Evolutionary conservation across 2,888 invertebrate genomes (phyloP).

Genomic region (Clostera curtula): DNA sequence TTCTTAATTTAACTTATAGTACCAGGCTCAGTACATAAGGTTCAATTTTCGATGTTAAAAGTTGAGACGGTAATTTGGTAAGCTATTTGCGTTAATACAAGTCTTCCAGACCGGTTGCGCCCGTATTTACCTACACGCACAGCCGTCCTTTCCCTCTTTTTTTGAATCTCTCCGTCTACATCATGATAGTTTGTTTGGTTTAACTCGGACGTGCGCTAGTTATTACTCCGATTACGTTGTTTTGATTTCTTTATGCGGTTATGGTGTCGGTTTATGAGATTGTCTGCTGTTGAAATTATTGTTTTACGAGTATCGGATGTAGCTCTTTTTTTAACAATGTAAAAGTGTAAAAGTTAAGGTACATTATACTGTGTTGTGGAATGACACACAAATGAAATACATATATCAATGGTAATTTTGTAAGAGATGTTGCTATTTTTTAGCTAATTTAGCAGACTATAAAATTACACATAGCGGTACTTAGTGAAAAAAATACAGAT

Average conservation of each 20-base stretch:
- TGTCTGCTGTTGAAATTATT: constrained; percentile 14
- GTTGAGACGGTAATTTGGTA: constrained; percentile 40
- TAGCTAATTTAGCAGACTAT: too few species aligned
- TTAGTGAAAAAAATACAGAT: too few species aligned
- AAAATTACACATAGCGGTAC: too few species aligned
- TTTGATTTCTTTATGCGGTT: constrained; percentile 12
- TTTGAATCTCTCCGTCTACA: constrained; percentile 20
- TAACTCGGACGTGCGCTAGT: constrained; percentile 31
- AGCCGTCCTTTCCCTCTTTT: constrained; percentile 14
- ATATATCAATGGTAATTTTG: too few species aligned
- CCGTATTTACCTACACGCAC: constrained; percentile 58
- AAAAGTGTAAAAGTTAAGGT: too few species aligned
- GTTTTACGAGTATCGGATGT: background rate
- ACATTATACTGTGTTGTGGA: too few species aligned
- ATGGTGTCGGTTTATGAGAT: constrained; percentile 9
- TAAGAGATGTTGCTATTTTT: too few species aligned
- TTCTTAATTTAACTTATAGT: constrained; percentile 6
- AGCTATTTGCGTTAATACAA: constrained; percentile 52
- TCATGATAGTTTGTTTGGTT: constrained; percentile 28
- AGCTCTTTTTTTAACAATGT: background rate
- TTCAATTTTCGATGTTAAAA: constrained; percentile 6
- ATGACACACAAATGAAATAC: too few species aligned
- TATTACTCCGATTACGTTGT: constrained; percentile 18
- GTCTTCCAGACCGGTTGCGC: constrained; percentile 39
- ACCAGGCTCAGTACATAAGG: constrained; percentile 1